Base-by-base conservation (phyloP, 2,113 vertebrate genomes). In the Ophthalmolycus amberensis region DNA sequence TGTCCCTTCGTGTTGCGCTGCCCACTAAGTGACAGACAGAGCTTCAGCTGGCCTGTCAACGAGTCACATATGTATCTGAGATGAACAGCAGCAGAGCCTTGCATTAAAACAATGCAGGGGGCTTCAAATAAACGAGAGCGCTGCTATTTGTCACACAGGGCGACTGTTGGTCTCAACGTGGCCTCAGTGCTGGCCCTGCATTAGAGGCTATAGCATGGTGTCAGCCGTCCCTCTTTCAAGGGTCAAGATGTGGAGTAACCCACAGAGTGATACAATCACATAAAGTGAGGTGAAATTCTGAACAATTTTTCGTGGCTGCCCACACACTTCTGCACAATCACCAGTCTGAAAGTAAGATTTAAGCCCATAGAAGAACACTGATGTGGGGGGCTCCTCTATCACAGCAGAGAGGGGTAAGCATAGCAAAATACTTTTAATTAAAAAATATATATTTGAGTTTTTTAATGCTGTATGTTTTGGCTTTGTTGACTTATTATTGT, bases 41-140 rank as follows among this genome's bases (percentile, higher is more conserved):
- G 70, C 71, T 85, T 90, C 75, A 88, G 85, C 82, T 70, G 79
- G 65, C 85, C 85, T 90, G 88, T 91, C 92, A 90, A 65, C 78
- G 15, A 77, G 84, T 72, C 83, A 88, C 84, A 85, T 73, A 90
- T 80, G 87, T 77, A 84, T 65, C 65, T 25, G 46, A 81, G 62
- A 75, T 64, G 65, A 87, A 86, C 46, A 71, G 74, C 75, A 77
- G 71, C 6, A 32, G 58, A 67, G 50, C 0, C 2, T 7, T 20
- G 40, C 27, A 58, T 71, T 72, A 34, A 18, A 74, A 29, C 29
- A 52, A 11, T 1, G 0, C 20, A 27, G 37, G 15, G 52, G 6
- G 52, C 29, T 42, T 52, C 0, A 15, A 9, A 18, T 7, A 3
- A 65, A 25, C 6, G 12, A 25, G 60, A 10, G 16, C 9, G 15